Base-by-base conservation (phyloP, 2,888 invertebrate genomes). In the Idaea aversata region DNA sequence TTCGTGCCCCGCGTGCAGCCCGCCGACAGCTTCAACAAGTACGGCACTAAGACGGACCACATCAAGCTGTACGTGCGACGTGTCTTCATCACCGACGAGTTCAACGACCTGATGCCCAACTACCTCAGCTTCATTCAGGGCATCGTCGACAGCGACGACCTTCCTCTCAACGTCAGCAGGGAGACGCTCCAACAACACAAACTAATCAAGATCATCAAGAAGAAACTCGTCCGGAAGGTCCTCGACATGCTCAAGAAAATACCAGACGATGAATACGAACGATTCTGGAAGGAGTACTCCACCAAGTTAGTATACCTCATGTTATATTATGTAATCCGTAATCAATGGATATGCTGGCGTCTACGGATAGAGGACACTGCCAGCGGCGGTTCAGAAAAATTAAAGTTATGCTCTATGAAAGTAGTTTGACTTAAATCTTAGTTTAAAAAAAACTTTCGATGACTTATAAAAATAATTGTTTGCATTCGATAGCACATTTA, bases 21-120 rank as follows among this genome's bases (percentile, higher is more conserved):
- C 0, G 94, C 96, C 10, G 99, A 99, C 86, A 96, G 96, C 78
- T 99, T 99, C 94, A 98, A 98, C 91, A 96, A 96, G 84, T 99
- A 99, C 87, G 99, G 99, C 77, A 97, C 98, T 74, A 97, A 97
- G 84, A 96, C 96, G 5, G 99, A 99, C 87, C 96, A 98, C 89
- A 99, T 99, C 82, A 99, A 99, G 94, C 94, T 99, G 70, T 99
- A 98, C 90, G 99, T 99, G 65, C 95, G 99, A 68, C 95, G 99
- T 70, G 99, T 99, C 15, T 99, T 99, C 93, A 99, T 99, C 91
- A 99, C 99, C 7, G 99, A 99, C 88, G 98, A 99, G 93, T 99
- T 99, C 94, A 98, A 98, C 87, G 99, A 99, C 85, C 98, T 99
- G 96, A 98, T 99, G 97, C 99, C 99, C 73, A 98, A 97, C 87